Evolutionary conservation across 2,888 invertebrate genomes (phyloP).

Genomic region (Sussaba pulchella): DNA sequence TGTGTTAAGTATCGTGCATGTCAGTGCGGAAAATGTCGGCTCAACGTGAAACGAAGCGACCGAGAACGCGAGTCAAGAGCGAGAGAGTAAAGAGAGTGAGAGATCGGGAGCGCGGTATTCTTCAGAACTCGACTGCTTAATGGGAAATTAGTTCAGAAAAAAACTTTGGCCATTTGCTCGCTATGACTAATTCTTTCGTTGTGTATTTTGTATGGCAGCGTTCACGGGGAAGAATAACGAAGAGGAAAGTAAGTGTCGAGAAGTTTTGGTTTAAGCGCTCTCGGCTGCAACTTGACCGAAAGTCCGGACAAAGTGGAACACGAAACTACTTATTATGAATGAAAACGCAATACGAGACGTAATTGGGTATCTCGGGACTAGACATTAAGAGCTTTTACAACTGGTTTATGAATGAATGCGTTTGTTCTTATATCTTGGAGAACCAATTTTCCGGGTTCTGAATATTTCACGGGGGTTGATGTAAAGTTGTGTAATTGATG

Average conservation of each 20-base stretch:
- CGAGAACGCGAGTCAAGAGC: not conserved
- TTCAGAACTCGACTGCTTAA: not conserved
- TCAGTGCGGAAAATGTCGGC: not conserved
- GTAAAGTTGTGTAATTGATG: slow-evolving; percentile 7
- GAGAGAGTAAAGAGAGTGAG: not conserved
- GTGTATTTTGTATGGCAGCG: slow-evolving; percentile 39
- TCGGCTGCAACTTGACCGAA: slow-evolving; percentile 5
- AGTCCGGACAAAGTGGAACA: slow-evolving; percentile 28
- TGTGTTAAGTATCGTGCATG: slow-evolving; percentile 34
- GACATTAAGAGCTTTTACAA: slow-evolving; percentile 6
- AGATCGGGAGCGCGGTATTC: not conserved
- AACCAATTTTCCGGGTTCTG: not conserved
- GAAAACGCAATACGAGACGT: slow-evolving; percentile 39
- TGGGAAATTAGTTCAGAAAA: not conserved
- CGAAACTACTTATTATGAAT: slow-evolving; percentile 56
- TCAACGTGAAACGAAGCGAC: not conserved
- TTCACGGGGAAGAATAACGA: not conserved
- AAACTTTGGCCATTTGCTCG: slow-evolving; percentile 37
- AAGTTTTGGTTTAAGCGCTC: slow-evolving; percentile 41
- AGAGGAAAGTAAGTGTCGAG: slow-evolving; percentile 11
- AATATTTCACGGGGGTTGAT: not conserved
- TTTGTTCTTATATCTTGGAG: not conserved
- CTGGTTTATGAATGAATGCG: not conserved
- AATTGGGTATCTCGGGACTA: slow-evolving; percentile 18
- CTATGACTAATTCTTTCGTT: slow-evolving; percentile 47